Evolutionary conservation across 2,888 invertebrate genomes (phyloP), one percentile per base, ranked within the genome.

Genomic region (Gryllus longicercus): DNA sequence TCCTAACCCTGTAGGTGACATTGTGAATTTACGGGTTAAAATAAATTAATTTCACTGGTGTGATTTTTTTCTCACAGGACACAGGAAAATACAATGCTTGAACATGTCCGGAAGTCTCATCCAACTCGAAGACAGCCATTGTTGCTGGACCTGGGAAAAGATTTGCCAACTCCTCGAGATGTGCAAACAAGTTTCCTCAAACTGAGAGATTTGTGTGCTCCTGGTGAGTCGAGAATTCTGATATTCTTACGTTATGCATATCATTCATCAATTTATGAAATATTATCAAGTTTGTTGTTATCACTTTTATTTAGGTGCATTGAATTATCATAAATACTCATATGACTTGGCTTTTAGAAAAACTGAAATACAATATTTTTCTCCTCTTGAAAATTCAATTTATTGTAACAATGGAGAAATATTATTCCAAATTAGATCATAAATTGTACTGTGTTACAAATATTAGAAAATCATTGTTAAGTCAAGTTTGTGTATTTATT

Each of bases 191-290:
- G 92, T 83, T 93, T 90, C 86, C 88, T 90, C 84, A 94, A 93
- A 85, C 89, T 96, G 50, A 89, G 92, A 51, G 93, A 94, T 51
- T 86, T 96, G 2, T 95, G 94, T 85, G 92, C 93, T 50, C 95
- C 95, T n/a, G 93, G 94, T 85, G 91, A 84, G 84, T 74, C 10
- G 21, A 74, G 8, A 21, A 11, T 21, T 74, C 21, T 74, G 21
- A 74, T n/a, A 21, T 21, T 21, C 21, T 21, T 3, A 18, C 3
- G 23, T 76, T 76, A 4, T 16, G 21, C 21, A 14, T 23, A 76
- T 76, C 25, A 38, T 76, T 76, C 14, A 76, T 21, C 21, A 18
- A 14, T 76, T 76, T 25, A 25, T 38, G 8, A 38, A 38, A 5
- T 8, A 38, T 38, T 38, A 38, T 38, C 0, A 38, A 8, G 5